Conservation (phyloP, 92 coral and sea anemone genomes). For the Ricordea florida region DNA sequence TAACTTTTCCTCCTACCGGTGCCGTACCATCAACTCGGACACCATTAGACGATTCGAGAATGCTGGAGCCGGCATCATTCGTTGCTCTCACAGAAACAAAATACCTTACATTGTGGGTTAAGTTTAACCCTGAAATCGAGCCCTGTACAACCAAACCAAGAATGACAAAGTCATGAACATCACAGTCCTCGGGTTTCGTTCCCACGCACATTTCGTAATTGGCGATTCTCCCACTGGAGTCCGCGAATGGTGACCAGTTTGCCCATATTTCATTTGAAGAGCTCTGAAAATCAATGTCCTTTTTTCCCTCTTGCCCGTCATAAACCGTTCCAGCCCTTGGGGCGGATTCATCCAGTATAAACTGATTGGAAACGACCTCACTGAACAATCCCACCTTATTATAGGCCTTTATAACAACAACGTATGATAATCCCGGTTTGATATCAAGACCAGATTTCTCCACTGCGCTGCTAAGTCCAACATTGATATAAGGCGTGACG, state of each 20-base stretch:
- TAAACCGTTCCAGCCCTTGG: constrained; percentile 73
- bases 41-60: constrained; percentile 59
- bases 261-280: constrained; percentile 58
- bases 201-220: constrained; percentile 79
- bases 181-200: constrained; percentile 59
- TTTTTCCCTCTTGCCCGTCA: constrained; percentile 25
- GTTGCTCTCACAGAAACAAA: constrained; percentile 69
- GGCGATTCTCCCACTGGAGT: constrained; percentile 58
- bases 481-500: constrained; percentile 48
- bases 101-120: constrained; percentile 60
- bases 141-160: constrained; percentile 39
- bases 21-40: constrained; percentile 73
- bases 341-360: constrained; percentile 39
- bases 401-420: constrained; percentile 61
- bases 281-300: constrained; percentile 57
- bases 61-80: constrained; percentile 71
- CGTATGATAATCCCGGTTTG: constrained; percentile 62
- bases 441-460: constrained; percentile 49
- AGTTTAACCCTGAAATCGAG: constrained; percentile 49
- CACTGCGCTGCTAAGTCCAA: constrained; percentile 42
- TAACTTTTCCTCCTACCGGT: constrained; percentile 57
- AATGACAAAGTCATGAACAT: constrained; percentile 44
- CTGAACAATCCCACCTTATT: constrained; percentile 64
- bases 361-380: constrained; percentile 33
- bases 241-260: constrained; percentile 77